A percentile compares a stretch with the other conserved stretches of the same genome.
phyloP scores from a whole-genome alignment of 2,888 invertebrate genomes.

The Amphipyra berbera region DNA sequence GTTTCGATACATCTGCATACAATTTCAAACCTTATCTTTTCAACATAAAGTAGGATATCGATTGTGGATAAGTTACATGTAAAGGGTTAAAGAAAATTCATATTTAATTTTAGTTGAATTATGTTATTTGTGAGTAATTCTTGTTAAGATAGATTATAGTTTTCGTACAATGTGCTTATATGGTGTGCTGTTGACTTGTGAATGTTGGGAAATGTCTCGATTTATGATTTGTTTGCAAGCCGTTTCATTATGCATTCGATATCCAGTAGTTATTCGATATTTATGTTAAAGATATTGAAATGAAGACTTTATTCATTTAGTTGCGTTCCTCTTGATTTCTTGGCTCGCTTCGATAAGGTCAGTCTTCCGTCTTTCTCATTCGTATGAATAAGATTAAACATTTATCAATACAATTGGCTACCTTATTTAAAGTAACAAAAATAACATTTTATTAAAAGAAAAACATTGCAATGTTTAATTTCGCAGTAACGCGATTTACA shows the following conservation, averaged over 20 bases:
- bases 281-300: constrained; percentile 53
- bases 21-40: constrained; percentile 65
- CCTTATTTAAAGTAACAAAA: constrained; percentile 9
- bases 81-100: constrained; percentile 65
- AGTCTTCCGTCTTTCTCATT: constrained; percentile 20
- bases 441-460: constrained; percentile 6
- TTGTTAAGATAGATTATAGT: constrained; percentile 69
- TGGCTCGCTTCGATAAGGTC: constrained; percentile 32
- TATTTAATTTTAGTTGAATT: constrained; percentile 79
- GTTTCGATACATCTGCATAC: constrained; percentile 54
- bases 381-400: constrained; percentile 22
- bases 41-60: constrained; percentile 59
- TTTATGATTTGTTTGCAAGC: constrained; percentile 54
- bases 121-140: constrained; percentile 71
- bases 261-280: constrained; percentile 47
- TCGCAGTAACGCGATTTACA: too few species aligned
- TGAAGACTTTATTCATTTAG: constrained; percentile 46
- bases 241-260: constrained; percentile 36
- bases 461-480: too few species aligned
- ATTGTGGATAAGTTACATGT: constrained; percentile 42
- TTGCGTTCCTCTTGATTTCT: constrained; percentile 35
- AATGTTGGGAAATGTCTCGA: constrained; percentile 64
- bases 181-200: constrained; percentile 67
- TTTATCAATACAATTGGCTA: constrained; percentile 21
- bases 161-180: constrained; percentile 43